These are phyloP conservation scores for Sesamia nonagrioides DNA, from an alignment of 1,140 invertebrate species.

Conservation along the genomic window DNA sequence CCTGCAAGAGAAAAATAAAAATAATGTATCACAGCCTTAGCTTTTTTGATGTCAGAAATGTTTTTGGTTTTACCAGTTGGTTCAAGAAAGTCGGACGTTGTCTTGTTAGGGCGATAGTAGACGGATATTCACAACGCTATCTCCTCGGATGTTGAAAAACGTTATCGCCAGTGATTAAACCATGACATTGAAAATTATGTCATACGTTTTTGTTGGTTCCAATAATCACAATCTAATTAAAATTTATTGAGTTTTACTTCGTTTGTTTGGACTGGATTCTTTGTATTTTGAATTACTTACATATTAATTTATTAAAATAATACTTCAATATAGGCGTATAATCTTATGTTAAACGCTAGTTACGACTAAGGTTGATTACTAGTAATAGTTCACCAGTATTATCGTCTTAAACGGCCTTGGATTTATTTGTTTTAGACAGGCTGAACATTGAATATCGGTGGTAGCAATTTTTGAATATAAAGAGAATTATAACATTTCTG, in stretches of 20 bases:
- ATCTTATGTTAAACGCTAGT: too few relatives aligned
- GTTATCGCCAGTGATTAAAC: conserved; percentile 16
- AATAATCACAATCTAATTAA: neutral
- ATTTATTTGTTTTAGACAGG: neutral
- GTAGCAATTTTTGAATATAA: neutral
- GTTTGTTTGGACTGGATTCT: neutral
- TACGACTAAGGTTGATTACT: too few relatives aligned
- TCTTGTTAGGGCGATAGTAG: conserved; percentile 5
- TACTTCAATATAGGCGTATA: neutral
- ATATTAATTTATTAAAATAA: conserved; percentile 22
- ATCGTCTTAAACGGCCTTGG: neutral
- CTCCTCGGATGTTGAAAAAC: neutral
- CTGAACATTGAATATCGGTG: neutral
- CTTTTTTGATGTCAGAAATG: conserved; percentile 57
- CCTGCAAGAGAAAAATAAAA: conserved; percentile 76
- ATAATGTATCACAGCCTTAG: conserved; percentile 66
- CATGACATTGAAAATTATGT: neutral
- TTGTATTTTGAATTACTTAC: neutral
- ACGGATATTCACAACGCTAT: neutral
- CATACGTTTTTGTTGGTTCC: neutral
- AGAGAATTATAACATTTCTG: conserved; percentile 44
- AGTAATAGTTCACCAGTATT: too few relatives aligned
- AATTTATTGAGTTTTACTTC: too few relatives aligned
- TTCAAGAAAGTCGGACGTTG: conserved; percentile 3
- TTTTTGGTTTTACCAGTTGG: conserved; percentile 25